phyloP scores from a whole-genome alignment of 35 echinoderm and acorn worm genomes.

The Ophioderma brevispina region DNA sequence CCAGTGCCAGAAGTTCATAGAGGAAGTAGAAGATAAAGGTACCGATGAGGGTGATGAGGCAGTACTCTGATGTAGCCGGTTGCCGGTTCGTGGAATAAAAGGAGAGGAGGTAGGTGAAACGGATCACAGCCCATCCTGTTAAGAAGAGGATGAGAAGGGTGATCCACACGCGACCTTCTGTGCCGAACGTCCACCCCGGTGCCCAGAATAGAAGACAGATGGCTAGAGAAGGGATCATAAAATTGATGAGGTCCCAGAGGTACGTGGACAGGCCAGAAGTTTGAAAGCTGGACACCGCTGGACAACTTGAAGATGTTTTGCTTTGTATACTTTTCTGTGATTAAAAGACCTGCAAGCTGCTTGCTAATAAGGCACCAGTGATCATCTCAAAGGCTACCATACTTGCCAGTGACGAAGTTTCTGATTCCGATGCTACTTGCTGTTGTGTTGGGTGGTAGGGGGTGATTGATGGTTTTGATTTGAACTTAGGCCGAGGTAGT shows the following conservation, averaged over 20 bases:
- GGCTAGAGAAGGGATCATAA: slow-evolving; percentile 57
- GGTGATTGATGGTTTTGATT: slow-evolving; percentile 72
- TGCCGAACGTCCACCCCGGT: slow-evolving; percentile 43
- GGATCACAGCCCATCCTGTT: slow-evolving; percentile 87
- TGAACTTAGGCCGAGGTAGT: slow-evolving; percentile 48
- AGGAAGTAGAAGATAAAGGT: slow-evolving; percentile 60
- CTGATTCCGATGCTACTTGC: slow-evolving; percentile 37
- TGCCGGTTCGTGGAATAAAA: slow-evolving; percentile 73
- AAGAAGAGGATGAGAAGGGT: slow-evolving; percentile 67
- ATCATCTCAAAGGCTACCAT: slow-evolving; percentile 70
- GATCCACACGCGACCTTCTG: slow-evolving; percentile 38
- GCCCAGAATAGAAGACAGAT: slow-evolving; percentile 55
- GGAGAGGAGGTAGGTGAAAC: slow-evolving; percentile 76
- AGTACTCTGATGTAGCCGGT: slow-evolving; percentile 65
- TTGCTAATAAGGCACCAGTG: slow-evolving; percentile 64
- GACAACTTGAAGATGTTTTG: slow-evolving; percentile 92
- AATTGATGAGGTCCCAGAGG: slow-evolving; percentile 81
- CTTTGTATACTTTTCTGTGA: slow-evolving; percentile 65
- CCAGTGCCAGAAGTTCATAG: slow-evolving; percentile 51
- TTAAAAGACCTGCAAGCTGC: slow-evolving; percentile 80
- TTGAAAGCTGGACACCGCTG: slow-evolving; percentile 67
- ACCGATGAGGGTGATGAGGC: slow-evolving; percentile 65
- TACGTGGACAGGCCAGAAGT: slow-evolving; percentile 84
- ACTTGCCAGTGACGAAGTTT: slow-evolving; percentile 49
- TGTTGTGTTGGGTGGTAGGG: slow-evolving; percentile 66